Percentiles rank a stretch among this genome's conserved stretches.
These are phyloP conservation scores for Diabrotica undecimpunctata DNA, from an alignment of 1,140 invertebrate species.

Conservation along the genomic window DNA sequence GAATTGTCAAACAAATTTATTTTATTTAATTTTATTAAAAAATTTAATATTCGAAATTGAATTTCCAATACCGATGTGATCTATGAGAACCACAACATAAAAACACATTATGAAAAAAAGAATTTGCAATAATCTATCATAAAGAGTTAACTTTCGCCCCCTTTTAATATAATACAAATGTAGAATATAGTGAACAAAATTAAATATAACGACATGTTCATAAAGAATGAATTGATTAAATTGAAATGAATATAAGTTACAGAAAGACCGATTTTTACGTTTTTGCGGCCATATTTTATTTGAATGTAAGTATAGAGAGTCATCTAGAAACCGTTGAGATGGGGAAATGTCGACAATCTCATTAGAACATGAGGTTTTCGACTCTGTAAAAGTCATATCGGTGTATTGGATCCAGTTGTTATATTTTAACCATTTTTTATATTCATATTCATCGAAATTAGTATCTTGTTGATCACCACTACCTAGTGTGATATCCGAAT, in stretches of 20 bases:
- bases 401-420: conserved; percentile 13
- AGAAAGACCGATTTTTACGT: background rate
- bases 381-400: conserved; percentile 5
- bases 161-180: background rate
- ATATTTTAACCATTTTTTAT: conserved; percentile 16
- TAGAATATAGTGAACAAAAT: conserved; percentile 6
- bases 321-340: background rate
- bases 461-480: background rate
- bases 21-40: background rate
- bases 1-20: background rate
- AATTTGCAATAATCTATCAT: conserved; percentile 10
- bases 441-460: conserved; percentile 11
- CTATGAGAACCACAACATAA: conserved; percentile 7
- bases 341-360: background rate
- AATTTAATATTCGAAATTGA: background rate
- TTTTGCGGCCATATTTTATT: no score
- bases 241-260: background rate
- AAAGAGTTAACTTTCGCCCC: background rate
- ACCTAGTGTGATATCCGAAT: no score
- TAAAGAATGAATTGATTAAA: conserved; percentile 15
- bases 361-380: background rate
- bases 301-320: background rate
- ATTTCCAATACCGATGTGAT: background rate
- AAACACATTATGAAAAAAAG: conserved; percentile 14
- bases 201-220: conserved; percentile 13